These are phyloP conservation scores for Mactra quadrangularis DNA, from an alignment of 1,140 invertebrate genomes.

Conservation along the genomic window DNA sequence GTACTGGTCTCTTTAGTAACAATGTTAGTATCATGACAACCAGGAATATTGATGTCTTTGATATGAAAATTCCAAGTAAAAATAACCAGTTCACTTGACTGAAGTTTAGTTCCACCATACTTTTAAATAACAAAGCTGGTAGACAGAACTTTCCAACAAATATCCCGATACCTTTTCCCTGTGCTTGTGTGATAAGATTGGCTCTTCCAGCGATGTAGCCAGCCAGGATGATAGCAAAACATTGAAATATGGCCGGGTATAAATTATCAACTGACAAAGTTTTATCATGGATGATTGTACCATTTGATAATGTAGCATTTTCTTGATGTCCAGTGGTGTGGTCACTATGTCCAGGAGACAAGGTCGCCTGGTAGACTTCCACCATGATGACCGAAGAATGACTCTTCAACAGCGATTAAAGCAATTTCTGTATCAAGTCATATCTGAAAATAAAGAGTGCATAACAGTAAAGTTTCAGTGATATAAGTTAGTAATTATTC, in stretches of 20 bases:
- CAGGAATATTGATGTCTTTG: slow-evolving; percentile 94
- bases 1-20: slow-evolving; percentile 89
- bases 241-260: slow-evolving; percentile 94
- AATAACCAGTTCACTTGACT: slow-evolving; percentile 93
- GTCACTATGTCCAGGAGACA: background rate
- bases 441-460: no score
- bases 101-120: slow-evolving; percentile 93
- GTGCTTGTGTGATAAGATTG: slow-evolving; percentile 91
- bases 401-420: no score
- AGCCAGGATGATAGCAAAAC: slow-evolving; percentile 95
- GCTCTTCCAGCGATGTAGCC: slow-evolving; percentile 95
- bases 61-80: slow-evolving; percentile 91
- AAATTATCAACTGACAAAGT: slow-evolving; percentile 88
- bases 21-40: slow-evolving; percentile 91
- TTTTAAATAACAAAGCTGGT: slow-evolving; percentile 95
- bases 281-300: background rate
- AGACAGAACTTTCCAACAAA: slow-evolving; percentile 97
- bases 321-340: background rate
- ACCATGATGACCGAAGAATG: background rate
- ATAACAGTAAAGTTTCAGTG: no score
- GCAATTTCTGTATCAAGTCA: no score
- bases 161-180: slow-evolving; percentile 95
- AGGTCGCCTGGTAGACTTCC: background rate
- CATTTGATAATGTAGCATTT: slow-evolving; percentile 10
- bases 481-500: no score